phyloP scores from a whole-genome alignment of 2,797 vertebrate species.

The Acanthornis magna region DNA sequence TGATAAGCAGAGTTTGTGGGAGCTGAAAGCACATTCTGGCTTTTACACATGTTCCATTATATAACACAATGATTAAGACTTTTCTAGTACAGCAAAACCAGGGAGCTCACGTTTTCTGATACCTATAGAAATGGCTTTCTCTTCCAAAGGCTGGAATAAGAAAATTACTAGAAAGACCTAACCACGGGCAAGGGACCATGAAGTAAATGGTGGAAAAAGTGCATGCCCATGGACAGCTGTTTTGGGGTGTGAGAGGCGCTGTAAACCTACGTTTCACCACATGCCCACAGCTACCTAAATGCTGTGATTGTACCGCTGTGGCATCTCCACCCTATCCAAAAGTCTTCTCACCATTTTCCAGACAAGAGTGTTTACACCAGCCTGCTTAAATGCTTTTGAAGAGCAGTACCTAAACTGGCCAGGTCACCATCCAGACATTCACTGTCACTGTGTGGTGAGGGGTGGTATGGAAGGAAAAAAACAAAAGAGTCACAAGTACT shows the following conservation, averaged over 20 bases:
- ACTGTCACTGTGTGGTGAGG: rapidly evolving
- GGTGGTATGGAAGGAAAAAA: neutral
- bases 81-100: neutral
- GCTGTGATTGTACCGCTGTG: neutral
- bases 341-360: neutral
- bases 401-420: neutral
- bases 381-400: neutral
- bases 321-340: neutral
- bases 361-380: neutral
- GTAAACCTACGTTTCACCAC: neutral
- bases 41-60: neutral
- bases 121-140: neutral
- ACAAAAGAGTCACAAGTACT: neutral
- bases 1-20: neutral
- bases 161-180: neutral
- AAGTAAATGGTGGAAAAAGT: neutral
- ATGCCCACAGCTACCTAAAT: neutral
- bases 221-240: rapidly evolving
- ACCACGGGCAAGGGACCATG: neutral
- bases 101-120: neutral
- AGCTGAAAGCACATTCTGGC: neutral
- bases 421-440: neutral
- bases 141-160: neutral
- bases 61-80: rapidly evolving
- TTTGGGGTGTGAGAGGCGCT: neutral